These are phyloP conservation scores for Cantharis rufa DNA, from an alignment of 2,888 invertebrate species.

Conservation along the genomic window DNA sequence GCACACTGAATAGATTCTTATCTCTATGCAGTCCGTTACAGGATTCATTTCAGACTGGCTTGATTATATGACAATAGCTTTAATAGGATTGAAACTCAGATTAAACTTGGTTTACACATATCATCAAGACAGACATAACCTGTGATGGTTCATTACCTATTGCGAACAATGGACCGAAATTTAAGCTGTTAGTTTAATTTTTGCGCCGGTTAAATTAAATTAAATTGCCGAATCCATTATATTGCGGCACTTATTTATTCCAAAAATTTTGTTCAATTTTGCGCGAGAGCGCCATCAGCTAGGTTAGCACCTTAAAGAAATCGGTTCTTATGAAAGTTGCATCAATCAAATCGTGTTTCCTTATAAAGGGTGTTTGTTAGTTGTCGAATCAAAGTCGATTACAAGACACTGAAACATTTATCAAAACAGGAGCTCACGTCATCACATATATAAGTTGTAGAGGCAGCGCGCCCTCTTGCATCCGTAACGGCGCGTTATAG, in stretches of 20 bases:
- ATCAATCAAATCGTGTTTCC: constrained; percentile 32
- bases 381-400: constrained; percentile 54
- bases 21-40: constrained; percentile 31
- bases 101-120: constrained; percentile 23
- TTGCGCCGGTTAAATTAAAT: background rate
- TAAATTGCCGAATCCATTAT: background rate
- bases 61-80: constrained; percentile 32
- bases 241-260: background rate
- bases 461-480: constrained; percentile 18
- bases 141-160: constrained; percentile 8
- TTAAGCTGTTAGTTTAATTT: background rate
- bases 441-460: constrained; percentile 40
- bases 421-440: constrained; percentile 47
- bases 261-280: background rate
- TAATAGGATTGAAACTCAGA: constrained; percentile 31
- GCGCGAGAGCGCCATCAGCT: background rate
- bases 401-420: constrained; percentile 49
- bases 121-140: constrained; percentile 11
- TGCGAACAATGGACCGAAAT: background rate
- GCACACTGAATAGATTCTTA: constrained; percentile 33
- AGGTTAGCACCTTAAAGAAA: constrained; percentile 14
- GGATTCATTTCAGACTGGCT: constrained; percentile 28
- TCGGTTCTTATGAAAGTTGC: constrained; percentile 22
- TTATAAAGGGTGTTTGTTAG: constrained; percentile 42
- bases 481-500: constrained; percentile 16